phyloP scores from a whole-genome alignment of 2,888 invertebrate genomes.

The Xylota sylvarum region DNA sequence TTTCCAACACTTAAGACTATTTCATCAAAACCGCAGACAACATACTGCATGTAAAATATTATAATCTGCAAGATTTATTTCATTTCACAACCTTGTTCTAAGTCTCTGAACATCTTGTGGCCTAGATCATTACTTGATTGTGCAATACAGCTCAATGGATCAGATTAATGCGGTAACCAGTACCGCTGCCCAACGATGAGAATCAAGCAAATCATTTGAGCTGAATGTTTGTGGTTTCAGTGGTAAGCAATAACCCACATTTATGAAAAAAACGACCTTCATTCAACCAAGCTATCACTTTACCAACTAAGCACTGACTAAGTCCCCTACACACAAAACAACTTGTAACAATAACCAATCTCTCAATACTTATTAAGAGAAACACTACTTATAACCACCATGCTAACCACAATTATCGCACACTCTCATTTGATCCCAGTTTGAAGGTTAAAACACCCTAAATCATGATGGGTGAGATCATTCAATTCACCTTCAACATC shows the following conservation, averaged over 20 bases:
- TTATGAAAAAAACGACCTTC: slow-evolving; percentile 27
- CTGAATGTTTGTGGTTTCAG: slow-evolving; percentile 32
- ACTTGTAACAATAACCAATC: slow-evolving; percentile 31
- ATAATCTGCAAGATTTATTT: neutral
- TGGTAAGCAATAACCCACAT: slow-evolving; percentile 34
- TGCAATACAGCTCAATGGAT: neutral
- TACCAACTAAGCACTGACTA: slow-evolving; percentile 6
- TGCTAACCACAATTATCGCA: slow-evolving; percentile 34
- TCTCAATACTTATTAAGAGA: slow-evolving; percentile 31
- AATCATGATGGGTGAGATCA: slow-evolving; percentile 43
- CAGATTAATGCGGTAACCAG: neutral
- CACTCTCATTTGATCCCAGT: slow-evolving; percentile 21
- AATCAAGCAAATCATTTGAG: slow-evolving; percentile 27
- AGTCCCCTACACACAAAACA: neutral
- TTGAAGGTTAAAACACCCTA: slow-evolving; percentile 47
- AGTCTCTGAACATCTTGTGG: neutral
- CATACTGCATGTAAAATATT: neutral
- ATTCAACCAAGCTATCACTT: slow-evolving; percentile 26
- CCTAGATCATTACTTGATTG: neutral
- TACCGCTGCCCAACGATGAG: neutral
- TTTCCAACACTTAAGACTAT: neutral
- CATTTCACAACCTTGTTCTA: neutral
- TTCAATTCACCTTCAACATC: slow-evolving; percentile 18
- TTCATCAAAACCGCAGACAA: neutral
- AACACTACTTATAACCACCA: slow-evolving; percentile 33